Base-by-base conservation (phyloP, 1,140 invertebrate species). In the Drosophila cardini region DNA sequence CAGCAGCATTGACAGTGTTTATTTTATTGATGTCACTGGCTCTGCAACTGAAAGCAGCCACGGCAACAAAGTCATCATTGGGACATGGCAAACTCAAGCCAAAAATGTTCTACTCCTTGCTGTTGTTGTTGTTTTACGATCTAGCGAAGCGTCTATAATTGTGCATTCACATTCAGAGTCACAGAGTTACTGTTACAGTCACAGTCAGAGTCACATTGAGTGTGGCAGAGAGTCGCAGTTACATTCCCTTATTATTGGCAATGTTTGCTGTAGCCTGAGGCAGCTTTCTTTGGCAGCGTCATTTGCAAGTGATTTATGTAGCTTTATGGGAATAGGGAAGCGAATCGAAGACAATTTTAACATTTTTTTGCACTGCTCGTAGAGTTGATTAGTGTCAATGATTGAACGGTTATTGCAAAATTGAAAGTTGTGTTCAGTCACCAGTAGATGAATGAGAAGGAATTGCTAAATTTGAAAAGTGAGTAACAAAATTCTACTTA, bases 231-330 rank as follows among this genome's bases (percentile, higher is more conserved):
- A 65, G 56, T 60, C 53, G 65, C 62, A 72, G 46, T 53, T 58
- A 52, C 42, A 64, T 42, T 38, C 16, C 42, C 75, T 61, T 81
- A 86, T 73, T 81, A 69, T 77, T 46, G 69, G 58, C 8, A 16
- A 60, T 61, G 58, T 38, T 69, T 69, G 26, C 43, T 73, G 58
- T 67, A 60, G 65, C 50, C 52, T 75, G 65, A 57, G 69, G 68
- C 78, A 58, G 43, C 45, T 75, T 26, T 26, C 38, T 43, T 42
- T 57, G 65, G 69, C 70, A 65, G 56, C 65, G 76, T 87, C 82
- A 87, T 87, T 87, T 87, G 76, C 84, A 89, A 87, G 79, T 87
- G 83, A 87, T 87, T 87, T 87, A 87, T 87, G 84, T 67, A 40
- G 70, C 77, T 78, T 79, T 64, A 45, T 76, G 72, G 73, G 40